phyloP scores from a whole-genome alignment of 1,140 invertebrate genomes.

The Halictus rubicundus region DNA sequence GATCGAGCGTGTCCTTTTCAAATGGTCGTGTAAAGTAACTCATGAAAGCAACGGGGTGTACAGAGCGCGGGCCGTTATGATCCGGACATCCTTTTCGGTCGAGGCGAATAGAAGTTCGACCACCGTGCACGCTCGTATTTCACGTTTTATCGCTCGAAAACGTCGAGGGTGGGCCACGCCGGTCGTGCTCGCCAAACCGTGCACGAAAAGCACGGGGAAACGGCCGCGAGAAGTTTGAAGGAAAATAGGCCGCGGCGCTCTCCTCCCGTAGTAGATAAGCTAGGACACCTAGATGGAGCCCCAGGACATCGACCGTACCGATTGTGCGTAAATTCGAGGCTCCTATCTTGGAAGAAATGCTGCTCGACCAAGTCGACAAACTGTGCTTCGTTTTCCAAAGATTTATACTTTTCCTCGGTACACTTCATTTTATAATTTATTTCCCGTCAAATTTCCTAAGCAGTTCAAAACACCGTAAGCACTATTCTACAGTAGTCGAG shows the following conservation, averaged over 20 bases:
- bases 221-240: slow-evolving; percentile 4
- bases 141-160: slow-evolving; percentile 78
- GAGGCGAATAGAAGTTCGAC: slow-evolving; percentile 49
- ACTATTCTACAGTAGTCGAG: too few species aligned
- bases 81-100: slow-evolving; percentile 74
- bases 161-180: slow-evolving; percentile 47
- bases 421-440: too few species aligned
- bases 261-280: slow-evolving; percentile 6
- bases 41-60: slow-evolving; percentile 53
- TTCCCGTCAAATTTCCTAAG: too few species aligned
- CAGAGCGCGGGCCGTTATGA: slow-evolving; percentile 69
- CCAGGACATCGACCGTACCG: not conserved
- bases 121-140: slow-evolving; percentile 71
- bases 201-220: slow-evolving; percentile 19
- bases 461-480: too few species aligned
- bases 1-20: slow-evolving; percentile 52
- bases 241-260: slow-evolving; percentile 2
- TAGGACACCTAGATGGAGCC: not conserved
- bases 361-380: not conserved
- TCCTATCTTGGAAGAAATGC: not conserved
- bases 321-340: slow-evolving; percentile 10
- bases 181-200: slow-evolving; percentile 40
- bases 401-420: not conserved
- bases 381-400: not conserved
- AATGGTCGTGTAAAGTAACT: slow-evolving; percentile 59